Evolutionary conservation across 2,797 vertebrate genomes (phyloP).

Genomic region (Tangara arthus): DNA sequence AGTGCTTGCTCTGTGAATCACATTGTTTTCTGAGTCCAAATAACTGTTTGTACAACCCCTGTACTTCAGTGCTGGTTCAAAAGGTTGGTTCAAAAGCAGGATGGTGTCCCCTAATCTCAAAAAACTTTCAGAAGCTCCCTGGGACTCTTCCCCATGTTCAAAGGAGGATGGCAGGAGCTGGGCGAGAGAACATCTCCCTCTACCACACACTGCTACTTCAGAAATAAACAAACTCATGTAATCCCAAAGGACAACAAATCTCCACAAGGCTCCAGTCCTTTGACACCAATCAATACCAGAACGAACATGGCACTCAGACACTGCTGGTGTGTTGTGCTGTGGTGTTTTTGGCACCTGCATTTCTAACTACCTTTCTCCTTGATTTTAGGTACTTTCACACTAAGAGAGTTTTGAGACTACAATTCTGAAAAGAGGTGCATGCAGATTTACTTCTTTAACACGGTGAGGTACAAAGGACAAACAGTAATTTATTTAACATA

Average conservation of each 20-base stretch:
- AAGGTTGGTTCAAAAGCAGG: neutral
- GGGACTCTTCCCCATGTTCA: fast-evolving
- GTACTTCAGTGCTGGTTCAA: neutral
- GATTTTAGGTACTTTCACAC: neutral
- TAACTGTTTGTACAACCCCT: neutral
- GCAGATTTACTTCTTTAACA: neutral
- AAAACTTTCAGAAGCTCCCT: neutral
- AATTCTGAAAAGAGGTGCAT: fast-evolving
- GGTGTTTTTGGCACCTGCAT: neutral
- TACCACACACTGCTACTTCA: neutral
- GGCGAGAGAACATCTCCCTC: fast-evolving
- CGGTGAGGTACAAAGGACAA: neutral
- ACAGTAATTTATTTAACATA: neutral
- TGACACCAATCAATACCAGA: neutral
- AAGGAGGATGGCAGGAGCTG: neutral
- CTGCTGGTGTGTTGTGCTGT: neutral
- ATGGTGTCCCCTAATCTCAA: neutral
- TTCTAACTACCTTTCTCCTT: neutral
- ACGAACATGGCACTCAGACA: neutral
- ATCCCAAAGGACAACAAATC: neutral
- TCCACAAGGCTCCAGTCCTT: neutral
- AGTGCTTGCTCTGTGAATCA: neutral
- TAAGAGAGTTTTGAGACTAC: neutral
- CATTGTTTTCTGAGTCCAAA: neutral
- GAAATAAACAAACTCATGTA: neutral